Base-by-base conservation (phyloP, 2,888 invertebrate species). In the Lutraria lutraria region DNA sequence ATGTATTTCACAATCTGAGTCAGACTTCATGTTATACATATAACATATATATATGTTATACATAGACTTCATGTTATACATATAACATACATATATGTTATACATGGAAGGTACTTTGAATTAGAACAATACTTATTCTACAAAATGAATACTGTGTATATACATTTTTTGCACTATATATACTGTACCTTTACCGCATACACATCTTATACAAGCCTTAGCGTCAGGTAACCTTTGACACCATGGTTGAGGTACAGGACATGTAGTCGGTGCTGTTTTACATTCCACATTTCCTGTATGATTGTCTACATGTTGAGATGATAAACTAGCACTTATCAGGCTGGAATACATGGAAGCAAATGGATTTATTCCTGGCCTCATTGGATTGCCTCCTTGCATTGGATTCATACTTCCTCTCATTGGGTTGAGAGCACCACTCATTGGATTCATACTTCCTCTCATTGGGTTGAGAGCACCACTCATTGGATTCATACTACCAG, bases 231-330 rank as follows among this genome's bases (percentile, higher is more conserved):
- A 72, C 8, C 93, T 76, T 63, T 93, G 91, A 85, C 93, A 93
- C 93, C 93, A 93, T 2, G 93, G 93, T n/a, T 92, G 93, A 0
- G 93, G 93, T 8, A 84, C 89, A 8, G 88, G 85, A 19, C 93
- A 93, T 12, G 93, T 92, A n/a, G 89, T 92, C 0, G 93, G 93
- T 15, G 91, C 89, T 21, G 90, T 31, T 21, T 21, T 83, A 83
- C 88, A 89, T 52, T 31, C 82, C 79, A 21, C 87, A 54, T 31
- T 85, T 53, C 88, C 88, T 8, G 60, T 60, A 8, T n/a, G 8
- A 19, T 60, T 60, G 60, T n/a, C 60, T 60, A 8, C 60, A 19
- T 60, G 19, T 83, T 34, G 86, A 34, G 63, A 83, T 76, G 31
- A 80, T 25, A 60, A 87, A 86, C 21, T 54, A 43, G 43, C 85